Conservation (phyloP, 2,888 invertebrate genomes). For the Loripinus fragilis region DNA sequence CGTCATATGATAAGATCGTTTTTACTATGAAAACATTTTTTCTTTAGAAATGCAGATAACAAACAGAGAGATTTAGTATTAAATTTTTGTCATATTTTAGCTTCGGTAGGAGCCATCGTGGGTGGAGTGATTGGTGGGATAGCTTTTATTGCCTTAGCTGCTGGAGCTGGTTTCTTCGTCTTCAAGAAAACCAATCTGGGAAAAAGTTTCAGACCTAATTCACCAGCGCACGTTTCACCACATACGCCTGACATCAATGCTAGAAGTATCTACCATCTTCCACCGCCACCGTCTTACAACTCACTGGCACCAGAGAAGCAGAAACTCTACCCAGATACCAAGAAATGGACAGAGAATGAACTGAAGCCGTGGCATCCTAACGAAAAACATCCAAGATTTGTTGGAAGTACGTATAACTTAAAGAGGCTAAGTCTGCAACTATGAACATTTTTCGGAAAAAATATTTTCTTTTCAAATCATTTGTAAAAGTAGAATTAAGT, state of each 20-base stretch:
- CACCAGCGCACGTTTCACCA: not conserved
- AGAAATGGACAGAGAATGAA: constrained; percentile 11
- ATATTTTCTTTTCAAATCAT: too few species aligned
- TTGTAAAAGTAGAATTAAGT: too few species aligned
- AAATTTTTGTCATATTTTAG: too few species aligned
- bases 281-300: not conserved
- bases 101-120: not conserved
- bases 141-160: not conserved
- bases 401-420: too few species aligned
- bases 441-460: too few species aligned
- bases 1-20: too few species aligned
- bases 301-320: not conserved
- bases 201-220: not conserved
- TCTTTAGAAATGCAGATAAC: too few species aligned
- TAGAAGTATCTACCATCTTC: not conserved
- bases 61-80: too few species aligned
- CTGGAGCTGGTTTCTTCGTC: not conserved
- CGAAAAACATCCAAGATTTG: not conserved
- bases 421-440: too few species aligned
- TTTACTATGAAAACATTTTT: too few species aligned
- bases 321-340: not conserved
- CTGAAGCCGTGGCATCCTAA: not conserved
- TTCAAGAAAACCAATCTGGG: not conserved
- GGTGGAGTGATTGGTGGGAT: not conserved
- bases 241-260: not conserved